Percentiles rank a stretch among this genome's conserved stretches.
These are phyloP conservation scores for Brachyhypopomus gauderio DNA, from an alignment of 2,113 vertebrate species.

Conservation along the genomic window DNA sequence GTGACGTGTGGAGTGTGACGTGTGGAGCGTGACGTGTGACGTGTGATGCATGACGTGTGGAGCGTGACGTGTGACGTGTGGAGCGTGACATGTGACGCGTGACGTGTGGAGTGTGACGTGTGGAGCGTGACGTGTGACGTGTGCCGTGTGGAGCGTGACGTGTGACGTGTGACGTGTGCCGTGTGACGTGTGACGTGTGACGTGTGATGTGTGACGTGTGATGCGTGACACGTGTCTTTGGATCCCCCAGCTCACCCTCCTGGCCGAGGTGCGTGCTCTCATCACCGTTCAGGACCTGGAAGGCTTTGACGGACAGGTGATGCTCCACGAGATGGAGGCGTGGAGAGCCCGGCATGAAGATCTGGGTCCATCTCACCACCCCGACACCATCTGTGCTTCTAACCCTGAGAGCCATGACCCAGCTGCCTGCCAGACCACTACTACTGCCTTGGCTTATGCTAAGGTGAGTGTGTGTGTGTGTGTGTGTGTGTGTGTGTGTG, in stretches of 20 bases:
- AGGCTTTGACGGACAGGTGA: slow-evolving; percentile 85
- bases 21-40: no score
- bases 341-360: slow-evolving; percentile 82
- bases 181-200: no score
- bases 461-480: slow-evolving; percentile 67
- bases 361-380: slow-evolving; percentile 51
- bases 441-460: slow-evolving; percentile 77
- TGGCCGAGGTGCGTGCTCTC: slow-evolving; percentile 85
- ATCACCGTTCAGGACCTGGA: slow-evolving; percentile 86
- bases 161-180: no score
- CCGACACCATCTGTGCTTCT: slow-evolving; percentile 76
- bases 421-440: slow-evolving; percentile 78
- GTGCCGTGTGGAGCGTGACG: no score
- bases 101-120: no score
- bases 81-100: no score
- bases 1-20: no score
- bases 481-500: slow-evolving; percentile 18
- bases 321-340: slow-evolving; percentile 85
- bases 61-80: no score
- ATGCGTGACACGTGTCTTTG: neutral
- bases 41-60: no score
- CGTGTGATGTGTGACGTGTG: no score
- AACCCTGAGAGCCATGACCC: slow-evolving; percentile 75
- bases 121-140: no score
- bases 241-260: slow-evolving; percentile 82